Conservation (phyloP, 1,140 invertebrate species). For the Tetragnatha versicolor region DNA sequence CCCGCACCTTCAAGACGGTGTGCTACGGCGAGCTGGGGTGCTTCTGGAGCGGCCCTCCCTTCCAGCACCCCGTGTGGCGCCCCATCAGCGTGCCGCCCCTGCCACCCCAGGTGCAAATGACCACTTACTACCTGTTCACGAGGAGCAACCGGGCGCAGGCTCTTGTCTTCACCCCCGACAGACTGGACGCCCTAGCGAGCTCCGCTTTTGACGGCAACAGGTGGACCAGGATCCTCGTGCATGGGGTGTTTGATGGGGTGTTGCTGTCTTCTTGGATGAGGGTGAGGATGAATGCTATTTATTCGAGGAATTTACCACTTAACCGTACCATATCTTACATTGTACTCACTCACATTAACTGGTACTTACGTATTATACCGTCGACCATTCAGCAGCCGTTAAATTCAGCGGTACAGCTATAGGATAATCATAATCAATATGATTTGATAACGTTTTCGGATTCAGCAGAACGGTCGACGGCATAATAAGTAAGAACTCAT, state of each 20-base stretch:
- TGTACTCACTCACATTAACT: too few relatives aligned
- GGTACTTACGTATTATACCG: too few relatives aligned
- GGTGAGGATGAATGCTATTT: too few relatives aligned
- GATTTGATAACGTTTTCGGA: too few relatives aligned
- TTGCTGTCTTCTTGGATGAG: conserved; percentile 24
- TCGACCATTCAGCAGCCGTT: too few relatives aligned
- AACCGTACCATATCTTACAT: too few relatives aligned
- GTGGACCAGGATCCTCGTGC: conserved; percentile 78
- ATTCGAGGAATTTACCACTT: too few relatives aligned
- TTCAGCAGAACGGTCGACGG: too few relatives aligned
- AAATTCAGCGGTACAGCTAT: too few relatives aligned
- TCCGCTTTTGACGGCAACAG: conserved; percentile 62
- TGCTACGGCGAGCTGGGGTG: conserved; percentile 84
- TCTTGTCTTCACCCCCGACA: not conserved
- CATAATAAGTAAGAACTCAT: too few relatives aligned
- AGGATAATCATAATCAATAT: too few relatives aligned
- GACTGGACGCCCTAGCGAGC: conserved; percentile 61
- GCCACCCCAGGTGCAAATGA: conserved; percentile 69
- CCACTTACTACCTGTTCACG: conserved; percentile 66
- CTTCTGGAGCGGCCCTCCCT: conserved; percentile 81
- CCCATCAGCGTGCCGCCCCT: conserved; percentile 80
- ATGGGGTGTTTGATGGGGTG: conserved; percentile 69
- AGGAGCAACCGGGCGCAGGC: conserved; percentile 63
- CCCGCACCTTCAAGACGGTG: not conserved
- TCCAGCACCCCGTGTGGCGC: conserved; percentile 72